Evolutionary conservation across 2,797 vertebrate species (phyloP).

Genomic region (Phrynocephalus forsythii): DNA sequence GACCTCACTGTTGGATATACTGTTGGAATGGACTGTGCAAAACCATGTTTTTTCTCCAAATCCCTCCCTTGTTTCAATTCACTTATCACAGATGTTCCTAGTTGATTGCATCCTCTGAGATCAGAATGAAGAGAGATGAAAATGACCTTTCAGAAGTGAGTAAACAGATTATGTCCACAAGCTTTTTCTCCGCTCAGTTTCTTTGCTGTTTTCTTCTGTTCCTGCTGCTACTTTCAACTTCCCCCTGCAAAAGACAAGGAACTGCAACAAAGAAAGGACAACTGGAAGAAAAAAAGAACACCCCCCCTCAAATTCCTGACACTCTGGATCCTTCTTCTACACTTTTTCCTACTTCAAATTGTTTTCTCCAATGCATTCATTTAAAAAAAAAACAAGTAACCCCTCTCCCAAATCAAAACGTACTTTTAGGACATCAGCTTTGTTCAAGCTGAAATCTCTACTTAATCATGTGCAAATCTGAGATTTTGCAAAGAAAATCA

Average conservation of each 20-base stretch:
- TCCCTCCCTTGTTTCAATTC: background rate
- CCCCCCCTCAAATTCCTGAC: background rate
- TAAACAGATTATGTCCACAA: background rate
- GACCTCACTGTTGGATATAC: background rate
- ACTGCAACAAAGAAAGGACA: background rate
- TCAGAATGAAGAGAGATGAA: background rate
- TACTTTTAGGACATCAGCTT: constrained; percentile 50
- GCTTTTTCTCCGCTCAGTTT: background rate
- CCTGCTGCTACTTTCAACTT: background rate
- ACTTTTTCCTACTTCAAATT: background rate
- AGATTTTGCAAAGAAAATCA: constrained; percentile 60
- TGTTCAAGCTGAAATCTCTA: constrained; percentile 64
- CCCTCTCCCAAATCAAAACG: constrained; percentile 40
- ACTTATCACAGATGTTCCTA: background rate
- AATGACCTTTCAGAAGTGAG: background rate
- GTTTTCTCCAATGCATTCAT: background rate
- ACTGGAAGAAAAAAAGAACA: background rate
- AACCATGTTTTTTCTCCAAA: background rate
- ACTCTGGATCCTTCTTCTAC: too few species aligned
- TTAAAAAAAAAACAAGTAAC: background rate
- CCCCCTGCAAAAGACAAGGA: background rate
- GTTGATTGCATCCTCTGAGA: background rate
- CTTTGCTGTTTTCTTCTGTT: rapidly evolving
- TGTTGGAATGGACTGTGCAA: background rate
- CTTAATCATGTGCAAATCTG: constrained; percentile 64